Conservation (phyloP, 2,113 vertebrate genomes). For the Python bivittatus region DNA sequence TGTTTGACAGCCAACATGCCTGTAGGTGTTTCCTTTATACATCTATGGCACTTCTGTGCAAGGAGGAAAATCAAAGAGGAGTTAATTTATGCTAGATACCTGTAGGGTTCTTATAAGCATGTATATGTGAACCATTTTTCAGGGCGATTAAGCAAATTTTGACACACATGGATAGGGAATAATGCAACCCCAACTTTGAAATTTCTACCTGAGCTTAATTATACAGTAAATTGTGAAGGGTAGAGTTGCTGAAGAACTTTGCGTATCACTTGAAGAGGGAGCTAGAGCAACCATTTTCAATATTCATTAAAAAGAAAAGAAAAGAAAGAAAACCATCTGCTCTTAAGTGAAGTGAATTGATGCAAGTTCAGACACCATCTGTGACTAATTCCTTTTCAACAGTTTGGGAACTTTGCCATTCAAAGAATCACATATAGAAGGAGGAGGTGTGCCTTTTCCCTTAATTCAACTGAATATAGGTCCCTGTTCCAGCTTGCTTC, state of each 20-base stretch:
- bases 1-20: not conserved
- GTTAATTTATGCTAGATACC: not conserved
- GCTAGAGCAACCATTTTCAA: slow-evolving; percentile 1
- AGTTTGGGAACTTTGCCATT: not conserved
- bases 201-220: slow-evolving; percentile 9
- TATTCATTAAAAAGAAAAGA: slow-evolving; percentile 39
- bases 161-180: not conserved
- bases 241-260: not conserved
- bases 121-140: not conserved
- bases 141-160: not conserved
- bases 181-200: not conserved
- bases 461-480: not conserved
- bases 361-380: slow-evolving; percentile 58
- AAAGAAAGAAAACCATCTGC: slow-evolving; percentile 61
- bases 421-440: slow-evolving; percentile 28
- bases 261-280: not conserved
- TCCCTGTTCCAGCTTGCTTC: not conserved
- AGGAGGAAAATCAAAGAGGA: not conserved
- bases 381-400: slow-evolving; percentile 45
- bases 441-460: not conserved
- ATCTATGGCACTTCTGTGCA: not conserved
- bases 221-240: not conserved
- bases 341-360: slow-evolving; percentile 53
- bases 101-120: not conserved
- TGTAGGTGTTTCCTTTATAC: not conserved